phyloP scores from a whole-genome alignment of 1,140 invertebrate species.

The Eubasilissa regina region DNA sequence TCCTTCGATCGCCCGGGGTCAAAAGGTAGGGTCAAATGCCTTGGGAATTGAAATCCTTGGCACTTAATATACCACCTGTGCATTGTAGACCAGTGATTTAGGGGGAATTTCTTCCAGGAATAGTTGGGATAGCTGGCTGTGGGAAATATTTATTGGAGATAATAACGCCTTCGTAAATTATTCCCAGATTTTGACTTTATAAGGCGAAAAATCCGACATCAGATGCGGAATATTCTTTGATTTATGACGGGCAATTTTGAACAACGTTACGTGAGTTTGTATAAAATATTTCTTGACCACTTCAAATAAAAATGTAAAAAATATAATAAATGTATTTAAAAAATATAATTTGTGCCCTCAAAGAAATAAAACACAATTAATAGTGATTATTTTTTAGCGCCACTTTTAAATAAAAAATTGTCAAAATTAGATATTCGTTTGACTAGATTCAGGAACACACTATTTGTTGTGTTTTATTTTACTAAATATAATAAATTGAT shows the following conservation, averaged over 20 bases:
- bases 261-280: neutral
- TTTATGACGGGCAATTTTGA: constrained; percentile 28
- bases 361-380: too few relatives aligned
- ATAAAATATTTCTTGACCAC: neutral
- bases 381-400: too few relatives aligned
- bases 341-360: neutral
- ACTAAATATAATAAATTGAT: too few relatives aligned
- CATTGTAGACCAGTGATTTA: constrained; percentile 43
- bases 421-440: too few relatives aligned
- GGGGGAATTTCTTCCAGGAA: constrained; percentile 33
- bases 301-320: too few relatives aligned
- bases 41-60: constrained; percentile 40
- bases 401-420: too few relatives aligned
- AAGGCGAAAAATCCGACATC: constrained; percentile 30
- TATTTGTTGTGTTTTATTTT: too few relatives aligned
- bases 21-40: constrained; percentile 43
- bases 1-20: constrained; percentile 41
- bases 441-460: too few relatives aligned
- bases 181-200: constrained; percentile 40
- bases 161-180: constrained; percentile 39
- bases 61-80: constrained; percentile 46
- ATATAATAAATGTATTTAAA: too few relatives aligned
- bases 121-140: constrained; percentile 23
- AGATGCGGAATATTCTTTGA: constrained; percentile 11
- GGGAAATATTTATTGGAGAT: constrained; percentile 42